These are phyloP conservation scores for Nansenia antarctica DNA, from an alignment of 2,113 vertebrate genomes.

Conservation along the genomic window DNA sequence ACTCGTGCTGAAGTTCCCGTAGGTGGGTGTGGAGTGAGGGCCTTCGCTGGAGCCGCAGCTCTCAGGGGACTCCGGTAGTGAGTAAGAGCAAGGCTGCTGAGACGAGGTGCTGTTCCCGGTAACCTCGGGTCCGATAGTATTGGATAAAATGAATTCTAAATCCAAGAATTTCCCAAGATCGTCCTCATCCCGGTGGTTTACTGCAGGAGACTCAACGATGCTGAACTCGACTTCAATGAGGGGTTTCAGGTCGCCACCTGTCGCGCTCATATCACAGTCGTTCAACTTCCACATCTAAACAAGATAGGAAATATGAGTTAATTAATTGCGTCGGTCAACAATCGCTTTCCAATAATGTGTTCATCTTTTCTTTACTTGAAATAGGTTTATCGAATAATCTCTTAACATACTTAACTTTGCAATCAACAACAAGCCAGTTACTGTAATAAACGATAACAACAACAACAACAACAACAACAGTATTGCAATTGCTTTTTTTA, in stretches of 20 bases:
- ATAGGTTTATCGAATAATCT: too few relatives aligned
- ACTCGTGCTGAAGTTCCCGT: conserved; percentile 56
- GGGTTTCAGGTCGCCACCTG: conserved; percentile 49
- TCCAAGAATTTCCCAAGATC: conserved; percentile 86
- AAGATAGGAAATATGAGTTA: not conserved
- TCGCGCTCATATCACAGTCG: conserved; percentile 33
- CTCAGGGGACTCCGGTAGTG: conserved; percentile 87
- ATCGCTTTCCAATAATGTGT: not conserved
- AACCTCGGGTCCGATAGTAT: conserved; percentile 70
- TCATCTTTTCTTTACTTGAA: too few relatives aligned
- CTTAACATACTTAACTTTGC: too few relatives aligned
- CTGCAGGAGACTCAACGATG: conserved; percentile 67
- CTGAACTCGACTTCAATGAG: conserved; percentile 74
- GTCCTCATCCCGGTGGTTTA: conserved; percentile 80
- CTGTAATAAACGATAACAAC: too few relatives aligned
- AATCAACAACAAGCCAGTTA: too few relatives aligned
- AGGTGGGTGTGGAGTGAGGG: conserved; percentile 59
- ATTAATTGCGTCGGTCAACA: not conserved
- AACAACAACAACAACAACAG: too few relatives aligned
- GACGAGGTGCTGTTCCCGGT: conserved; percentile 23
- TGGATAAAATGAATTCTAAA: conserved; percentile 89
- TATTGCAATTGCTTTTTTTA: too few relatives aligned
- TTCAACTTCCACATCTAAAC: conserved; percentile 44
- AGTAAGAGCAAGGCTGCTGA: conserved; percentile 70
- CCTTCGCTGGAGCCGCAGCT: conserved; percentile 82